These are phyloP conservation scores for Sinosuthora webbiana DNA, from an alignment of 2,113 vertebrate genomes.

Conservation along the genomic window DNA sequence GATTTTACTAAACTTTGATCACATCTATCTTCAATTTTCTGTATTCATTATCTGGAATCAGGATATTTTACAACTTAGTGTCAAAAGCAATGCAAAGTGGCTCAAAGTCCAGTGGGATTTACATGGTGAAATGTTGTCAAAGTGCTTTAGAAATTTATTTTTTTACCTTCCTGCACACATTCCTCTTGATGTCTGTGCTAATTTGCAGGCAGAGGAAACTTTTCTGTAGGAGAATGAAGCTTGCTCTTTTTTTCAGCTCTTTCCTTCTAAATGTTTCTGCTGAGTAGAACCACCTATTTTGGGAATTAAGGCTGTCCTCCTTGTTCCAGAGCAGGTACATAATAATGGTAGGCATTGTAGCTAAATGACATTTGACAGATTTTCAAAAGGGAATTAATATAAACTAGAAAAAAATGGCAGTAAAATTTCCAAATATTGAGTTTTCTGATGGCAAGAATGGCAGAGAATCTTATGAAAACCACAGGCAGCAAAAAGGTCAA, in stretches of 20 bases:
- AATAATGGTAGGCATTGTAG: neutral
- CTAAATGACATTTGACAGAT: neutral
- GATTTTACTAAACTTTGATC: slow-evolving; percentile 27
- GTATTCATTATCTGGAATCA: neutral
- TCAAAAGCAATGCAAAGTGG: neutral
- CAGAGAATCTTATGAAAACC: neutral
- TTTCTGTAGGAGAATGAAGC: neutral
- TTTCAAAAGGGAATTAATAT: neutral
- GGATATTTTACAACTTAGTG: neutral
- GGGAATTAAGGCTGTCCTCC: neutral
- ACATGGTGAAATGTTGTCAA: neutral
- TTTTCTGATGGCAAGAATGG: neutral
- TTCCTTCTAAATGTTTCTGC: neutral
- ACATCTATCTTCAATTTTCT: neutral
- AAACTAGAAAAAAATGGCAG: neutral
- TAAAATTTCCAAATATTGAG: neutral
- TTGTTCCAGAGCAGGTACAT: fast-evolving
- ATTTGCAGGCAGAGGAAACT: neutral
- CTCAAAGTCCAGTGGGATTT: neutral
- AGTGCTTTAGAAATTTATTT: neutral
- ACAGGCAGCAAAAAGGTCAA: neutral
- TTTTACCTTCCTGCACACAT: neutral
- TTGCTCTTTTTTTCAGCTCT: neutral
- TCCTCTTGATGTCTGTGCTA: neutral
- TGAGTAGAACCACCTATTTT: neutral